Evolutionary conservation across 1,140 invertebrate species (phyloP), one percentile per base, ranked within the genome.

Genomic region (Drosophila leontia): DNA sequence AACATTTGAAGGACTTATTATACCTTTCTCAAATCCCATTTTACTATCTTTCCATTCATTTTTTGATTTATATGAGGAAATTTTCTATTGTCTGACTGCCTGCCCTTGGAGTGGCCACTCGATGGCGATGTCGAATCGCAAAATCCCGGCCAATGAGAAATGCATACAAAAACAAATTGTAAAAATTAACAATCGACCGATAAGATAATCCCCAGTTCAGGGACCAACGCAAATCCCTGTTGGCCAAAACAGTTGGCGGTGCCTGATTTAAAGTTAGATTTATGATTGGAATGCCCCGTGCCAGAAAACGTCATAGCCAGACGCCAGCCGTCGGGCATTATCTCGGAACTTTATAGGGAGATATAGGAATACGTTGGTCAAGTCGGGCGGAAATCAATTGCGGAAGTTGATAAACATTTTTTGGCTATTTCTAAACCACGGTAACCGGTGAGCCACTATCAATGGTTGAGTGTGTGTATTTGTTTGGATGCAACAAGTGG

Each of bases 171-270:
- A 65, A 65, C 59, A 79, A 82, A 82, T 71, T 42, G 69, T 87
- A 72, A 87, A 84, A 80, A 39, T 48, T 47, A 39, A 34, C 64
- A 59, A 64, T 51, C 44, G 15, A 59, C 15, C 15, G 82, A 86
- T 86, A 80, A 86, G 83, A 87, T 88, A 86, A 86, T 87, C 76
- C 68, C 8, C 70, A 67, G 62, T 34, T 75, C 58, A 34, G 32
- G 39, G 41, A 7, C 26, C 29, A 35, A 23, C 39, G 53, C 5
- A 68, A 87, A 83, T 87, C 65, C 57, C 37, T 41, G 34, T 42
- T 42, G n/a, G 37, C 23, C 42, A 26, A 57, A 48, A 13, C 82
- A 81, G 70, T 35, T 84, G 80, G 63, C 35, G 51, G 56, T 37
- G 51, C 34, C 57, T 67, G 76, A 84, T 64, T 78, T 75, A 62